A percentile compares a stretch with the other conserved stretches of the same genome.
Conservation (phyloP, 2,797 vertebrate genomes). For the Cirrhinus molitorella region DNA sequence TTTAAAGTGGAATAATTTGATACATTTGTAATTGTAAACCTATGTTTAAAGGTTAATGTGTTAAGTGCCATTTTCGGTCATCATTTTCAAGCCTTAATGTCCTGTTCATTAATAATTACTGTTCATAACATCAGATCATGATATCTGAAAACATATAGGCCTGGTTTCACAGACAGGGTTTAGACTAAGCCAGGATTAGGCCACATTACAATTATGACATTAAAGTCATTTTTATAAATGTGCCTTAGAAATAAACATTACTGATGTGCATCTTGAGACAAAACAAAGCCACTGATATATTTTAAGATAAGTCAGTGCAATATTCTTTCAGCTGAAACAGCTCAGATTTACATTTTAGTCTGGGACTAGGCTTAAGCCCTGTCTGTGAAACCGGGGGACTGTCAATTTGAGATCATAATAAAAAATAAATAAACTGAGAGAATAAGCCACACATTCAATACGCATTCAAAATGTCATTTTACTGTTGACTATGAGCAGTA, state of each 20-base stretch:
- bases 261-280: too few relatives aligned
- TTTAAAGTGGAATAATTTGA: neutral
- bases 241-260: too few relatives aligned
- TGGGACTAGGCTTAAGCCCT: too few relatives aligned
- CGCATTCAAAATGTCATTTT: neutral
- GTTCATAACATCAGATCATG: neutral
- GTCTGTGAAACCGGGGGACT: too few relatives aligned
- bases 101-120: neutral
- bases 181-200: too few relatives aligned
- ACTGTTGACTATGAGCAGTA: neutral
- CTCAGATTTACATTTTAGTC: too few relatives aligned
- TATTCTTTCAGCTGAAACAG: too few relatives aligned
- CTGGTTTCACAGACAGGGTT: too few relatives aligned
- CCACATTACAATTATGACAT: too few relatives aligned
- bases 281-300: too few relatives aligned
- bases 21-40: neutral
- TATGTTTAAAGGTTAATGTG: neutral
- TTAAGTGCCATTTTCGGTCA: neutral
- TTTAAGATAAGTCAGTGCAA: too few relatives aligned
- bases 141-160: neutral
- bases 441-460: neutral
- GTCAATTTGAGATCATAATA: neutral
- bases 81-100: neutral
- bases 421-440: neutral
- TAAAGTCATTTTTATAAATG: too few relatives aligned